Percentiles rank a stretch among this genome's conserved stretches.
phyloP scores from a whole-genome alignment of 2,888 invertebrate species.

The Microctonus brassicae region DNA sequence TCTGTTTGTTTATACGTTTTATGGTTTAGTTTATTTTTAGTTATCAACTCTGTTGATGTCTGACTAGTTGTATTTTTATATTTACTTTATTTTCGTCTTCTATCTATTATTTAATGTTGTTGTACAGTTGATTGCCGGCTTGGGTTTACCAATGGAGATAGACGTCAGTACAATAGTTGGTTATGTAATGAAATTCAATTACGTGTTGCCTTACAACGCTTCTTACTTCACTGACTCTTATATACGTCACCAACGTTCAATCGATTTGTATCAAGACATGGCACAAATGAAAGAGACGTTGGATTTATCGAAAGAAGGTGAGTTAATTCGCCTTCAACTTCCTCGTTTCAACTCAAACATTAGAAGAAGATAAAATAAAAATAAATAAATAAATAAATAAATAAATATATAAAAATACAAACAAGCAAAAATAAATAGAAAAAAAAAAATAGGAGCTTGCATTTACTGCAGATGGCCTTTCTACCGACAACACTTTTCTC shows the following conservation, averaged over 20 bases:
- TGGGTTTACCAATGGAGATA: slow-evolving; percentile 71
- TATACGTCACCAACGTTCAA: slow-evolving; percentile 71
- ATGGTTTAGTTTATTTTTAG: background rate
- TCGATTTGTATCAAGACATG: slow-evolving; percentile 54
- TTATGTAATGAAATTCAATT: slow-evolving; percentile 70
- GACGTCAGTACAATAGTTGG: slow-evolving; percentile 70
- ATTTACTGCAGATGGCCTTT: background rate
- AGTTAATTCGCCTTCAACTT: background rate
- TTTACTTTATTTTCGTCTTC: slow-evolving; percentile 28
- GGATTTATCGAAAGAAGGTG: too few relatives aligned
- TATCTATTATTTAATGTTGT: slow-evolving; percentile 4
- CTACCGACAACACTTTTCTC: slow-evolving; percentile 1
- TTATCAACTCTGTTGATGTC: slow-evolving; percentile 2
- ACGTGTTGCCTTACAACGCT: slow-evolving; percentile 64
- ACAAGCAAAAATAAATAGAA: background rate
- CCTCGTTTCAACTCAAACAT: background rate
- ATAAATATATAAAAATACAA: background rate
- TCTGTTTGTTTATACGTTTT: background rate
- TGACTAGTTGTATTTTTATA: background rate
- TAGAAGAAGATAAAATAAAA: background rate
- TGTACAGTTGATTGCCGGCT: slow-evolving; percentile 69
- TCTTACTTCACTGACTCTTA: slow-evolving; percentile 61
- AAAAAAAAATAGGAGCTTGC: background rate
- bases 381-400: background rate
- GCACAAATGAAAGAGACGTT: too few relatives aligned